Evolutionary conservation across 2,888 invertebrate species (phyloP).

Genomic region (Panopea generosa): DNA sequence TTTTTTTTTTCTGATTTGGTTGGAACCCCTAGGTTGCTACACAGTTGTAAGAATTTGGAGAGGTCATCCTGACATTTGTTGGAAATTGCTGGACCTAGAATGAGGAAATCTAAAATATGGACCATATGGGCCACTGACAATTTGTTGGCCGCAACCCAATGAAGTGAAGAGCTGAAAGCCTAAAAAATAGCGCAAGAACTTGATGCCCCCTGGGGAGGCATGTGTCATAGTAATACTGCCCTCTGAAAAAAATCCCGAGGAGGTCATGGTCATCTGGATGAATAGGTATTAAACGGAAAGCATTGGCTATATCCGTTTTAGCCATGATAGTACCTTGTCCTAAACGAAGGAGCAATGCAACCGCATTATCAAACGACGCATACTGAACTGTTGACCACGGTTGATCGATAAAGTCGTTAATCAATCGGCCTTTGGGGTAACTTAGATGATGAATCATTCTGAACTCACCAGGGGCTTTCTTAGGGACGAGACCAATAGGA

Average conservation of each 20-base stretch:
- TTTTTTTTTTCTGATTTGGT: slow-evolving; percentile 38
- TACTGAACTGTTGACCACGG: slow-evolving; percentile 17
- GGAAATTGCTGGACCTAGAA: neutral
- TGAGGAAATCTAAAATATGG: slow-evolving; percentile 45
- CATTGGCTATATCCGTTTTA: slow-evolving; percentile 45
- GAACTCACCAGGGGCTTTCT: slow-evolving; percentile 31
- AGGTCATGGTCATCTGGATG: slow-evolving; percentile 42
- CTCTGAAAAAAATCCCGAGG: slow-evolving; percentile 34
- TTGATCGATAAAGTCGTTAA: slow-evolving; percentile 46
- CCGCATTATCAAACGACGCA: slow-evolving; percentile 41
- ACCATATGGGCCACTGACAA: slow-evolving; percentile 14
- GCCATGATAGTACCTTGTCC: slow-evolving; percentile 26
- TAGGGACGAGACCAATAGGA: slow-evolving; percentile 45
- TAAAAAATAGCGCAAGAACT: slow-evolving; percentile 52
- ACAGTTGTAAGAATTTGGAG: slow-evolving; percentile 15
- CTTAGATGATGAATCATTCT: slow-evolving; percentile 57
- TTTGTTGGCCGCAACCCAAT: slow-evolving; percentile 18
- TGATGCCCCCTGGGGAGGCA: slow-evolving; percentile 35
- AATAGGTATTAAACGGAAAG: slow-evolving; percentile 43
- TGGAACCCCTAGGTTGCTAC: slow-evolving; percentile 14
- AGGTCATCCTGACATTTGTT: slow-evolving; percentile 13
- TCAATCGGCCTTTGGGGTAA: slow-evolving; percentile 28
- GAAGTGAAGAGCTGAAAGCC: slow-evolving; percentile 27
- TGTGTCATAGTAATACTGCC: neutral
- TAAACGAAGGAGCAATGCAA: neutral